Base-by-base conservation (phyloP, 2,797 vertebrate genomes). In the Martes flavigula region DNA sequence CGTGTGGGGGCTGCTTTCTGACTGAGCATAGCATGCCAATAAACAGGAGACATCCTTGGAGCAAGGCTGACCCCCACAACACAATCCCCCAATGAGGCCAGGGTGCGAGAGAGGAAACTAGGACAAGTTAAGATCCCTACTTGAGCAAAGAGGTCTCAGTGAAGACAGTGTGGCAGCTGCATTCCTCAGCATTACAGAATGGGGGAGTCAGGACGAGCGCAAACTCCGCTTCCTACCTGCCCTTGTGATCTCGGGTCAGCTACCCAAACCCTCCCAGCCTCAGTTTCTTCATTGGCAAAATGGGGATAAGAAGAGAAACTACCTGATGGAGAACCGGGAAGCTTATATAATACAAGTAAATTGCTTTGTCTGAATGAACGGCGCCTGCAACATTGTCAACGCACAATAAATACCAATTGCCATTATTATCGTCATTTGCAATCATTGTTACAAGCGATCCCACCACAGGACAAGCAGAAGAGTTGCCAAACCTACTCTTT, bases 111-210 rank as follows among this genome's bases (percentile, higher is more conserved):
- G 11, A 40, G n/a, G 32, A 40, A 40, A 17, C 10, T 0, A 2
- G n/a, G 60, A 20, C 83, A 5, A 21, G 32, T 17, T 51, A 5
- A 32, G 58, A 46, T 9, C 54, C 46, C 70, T 30, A 1, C 23
- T 1, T 7, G 7, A 87, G n/a, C 48, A 38, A 32, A 25, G n/a
- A 15, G 7, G 56, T 56, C 5, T 35, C 81, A 0, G 1, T 0
- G 27, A 72, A 25, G 79, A 14, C 0, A 0, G 51, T 0, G 1
- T 15, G 14, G 40, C 7, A 3, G 25, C n/a, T 27, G 35, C 20
- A 0, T 0, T 38, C 4, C 2, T 7, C 35, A 9, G 70, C 4
- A 2, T 0, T 51, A 10, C 1, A 30, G 40, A 32, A 15, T 0
- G 43, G 18, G 7, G 0, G 48, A 21, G 68, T 77, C 25, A 2